Evolutionary conservation across 2,888 invertebrate genomes (phyloP), one percentile per base, ranked within the genome.

Genomic region (Zygaena filipendulae): DNA sequence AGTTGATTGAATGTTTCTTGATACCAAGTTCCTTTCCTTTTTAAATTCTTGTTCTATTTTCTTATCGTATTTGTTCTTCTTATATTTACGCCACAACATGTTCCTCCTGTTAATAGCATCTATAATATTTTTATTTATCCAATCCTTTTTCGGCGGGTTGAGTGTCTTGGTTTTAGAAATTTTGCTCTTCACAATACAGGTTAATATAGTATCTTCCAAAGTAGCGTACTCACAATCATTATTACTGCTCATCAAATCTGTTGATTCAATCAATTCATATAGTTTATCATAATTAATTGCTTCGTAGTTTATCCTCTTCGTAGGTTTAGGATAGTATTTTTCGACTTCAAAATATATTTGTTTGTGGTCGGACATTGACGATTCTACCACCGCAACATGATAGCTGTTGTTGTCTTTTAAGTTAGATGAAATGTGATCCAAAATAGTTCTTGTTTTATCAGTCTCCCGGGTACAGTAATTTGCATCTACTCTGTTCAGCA

Each of bases 361-460:
- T 24, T 38, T 42, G 20, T 44, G 44, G 12, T 47, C 47, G 0
- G 45, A 39, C 12, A 45, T 12, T 1, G 39, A n/a, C 1, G 39
- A 39, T 0, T 46, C 36, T 2, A 45, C 23, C 2, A 40, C 29
- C 5, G 36, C 25, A 7, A 44, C n/a, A 10, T 36, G 38, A 12
- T 41, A 44, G 1, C 16, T 11, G 9, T 42, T 25, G n/a, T n/a
- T n/a, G 9, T 42, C 24, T 9, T 29, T 28, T 4, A 47, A 11
- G 9, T 41, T 40, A 2, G 48, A 39, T 11, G 21, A 29, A 0
- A 45, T 27, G 22, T 45, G 47, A 21, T 49, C 45, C n/a, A 47
- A 4, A 4, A 45, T 42, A 2, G 45, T 39, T 11, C 39, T 35
- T 9, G 23, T 35, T n/a, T 30, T 34, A 1, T 10, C 4, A 0